Evolutionary conservation across 2,797 vertebrate species (phyloP), one percentile per base, ranked within the genome.

Genomic region (Cyclura pinguis): DNA sequence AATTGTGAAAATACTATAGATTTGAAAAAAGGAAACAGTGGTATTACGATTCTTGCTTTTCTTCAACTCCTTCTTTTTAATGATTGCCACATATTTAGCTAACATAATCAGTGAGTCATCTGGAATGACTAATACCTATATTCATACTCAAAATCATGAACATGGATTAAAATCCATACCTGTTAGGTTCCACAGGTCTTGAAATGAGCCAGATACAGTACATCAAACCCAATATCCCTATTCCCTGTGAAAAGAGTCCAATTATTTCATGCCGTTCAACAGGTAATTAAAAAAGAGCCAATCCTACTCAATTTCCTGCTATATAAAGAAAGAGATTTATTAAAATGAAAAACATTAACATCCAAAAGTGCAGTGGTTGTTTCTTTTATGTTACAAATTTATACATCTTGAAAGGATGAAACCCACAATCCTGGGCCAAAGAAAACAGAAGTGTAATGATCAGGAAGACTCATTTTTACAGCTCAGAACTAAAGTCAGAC

Each of bases 401-500:
- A 52, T 50, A 42, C 0, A 22, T 89, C 27, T 55, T 86, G 13
- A 52, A 57, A 82, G 1, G 29, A 27, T 59, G 78, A 59, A 59
- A 80, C 10, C 52, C 47, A 69, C 42, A 52, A 32, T 38, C 1
- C 42, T 76, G 29, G 35, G 35, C 82, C 69, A 69, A 42, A 85
- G 5, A 82, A 89, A 52, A n/a, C 32, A 18, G 80, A 87, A 0
- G 0, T 90, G 74, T 90, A 96, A 89, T 38, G 85, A 87, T 47
- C 0, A 2, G 80, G 88, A 87, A 93, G 74, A 88, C 57, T 92
- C 85, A 80, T 91, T 93, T 96, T 95, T 94, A 95, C 80, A 90
- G 74, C 89, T 90, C 85, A 77, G 47, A 91, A 90, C 88, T 90
- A 76, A 32, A 90, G 91, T 7, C 24, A 78, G 50, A 67, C 73